Evolutionary conservation across 2,888 invertebrate species (phyloP), one percentile per base, ranked within the genome.

Genomic region (Cephus pulcher): DNA sequence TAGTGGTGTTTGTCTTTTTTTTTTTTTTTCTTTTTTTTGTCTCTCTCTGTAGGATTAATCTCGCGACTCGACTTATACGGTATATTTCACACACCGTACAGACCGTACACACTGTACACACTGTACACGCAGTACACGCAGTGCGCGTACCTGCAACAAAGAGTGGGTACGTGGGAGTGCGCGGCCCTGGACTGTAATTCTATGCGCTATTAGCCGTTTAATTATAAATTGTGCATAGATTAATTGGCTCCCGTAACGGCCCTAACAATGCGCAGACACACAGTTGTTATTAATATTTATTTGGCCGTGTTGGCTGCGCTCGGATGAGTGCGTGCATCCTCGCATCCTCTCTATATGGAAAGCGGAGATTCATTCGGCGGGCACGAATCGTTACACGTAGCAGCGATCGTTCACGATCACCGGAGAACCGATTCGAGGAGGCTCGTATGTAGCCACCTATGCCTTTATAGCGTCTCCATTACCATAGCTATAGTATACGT

Each of bases 191-290:
- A 86, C 86, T 88, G 88, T 88, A 89, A 90, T 90, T 91, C 90
- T 88, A 91, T 90, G 89, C 89, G 88, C 88, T 89, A 91, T 91
- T 91, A 91, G 90, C 87, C 89, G 85, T 91, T 91, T 91, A 91
- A 91, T 91, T 91, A 91, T 89, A 88, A 91, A 90, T 90, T 90
- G 90, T 89, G 90, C 90, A 89, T 90, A 89, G 89, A 91, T 91
- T 91, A 91, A 91, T 91, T 91, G 91, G 89, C 89, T 89, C 87
- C 88, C 85, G 89, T 90, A 89, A 90, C 89, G 88, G 89, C 86
- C 84, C 86, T 82, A 88, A 89, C 89, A 88, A 88, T 88, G 87
- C 86, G 82, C 85, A 82, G 84, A 83, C 86, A 80, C 80, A 83
- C 80, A 82, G 81, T 84, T 83, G 84, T 88, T 88, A 89, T 89